phyloP scores from a whole-genome alignment of 2,888 invertebrate species.

The Megastigmus dorsalis region DNA sequence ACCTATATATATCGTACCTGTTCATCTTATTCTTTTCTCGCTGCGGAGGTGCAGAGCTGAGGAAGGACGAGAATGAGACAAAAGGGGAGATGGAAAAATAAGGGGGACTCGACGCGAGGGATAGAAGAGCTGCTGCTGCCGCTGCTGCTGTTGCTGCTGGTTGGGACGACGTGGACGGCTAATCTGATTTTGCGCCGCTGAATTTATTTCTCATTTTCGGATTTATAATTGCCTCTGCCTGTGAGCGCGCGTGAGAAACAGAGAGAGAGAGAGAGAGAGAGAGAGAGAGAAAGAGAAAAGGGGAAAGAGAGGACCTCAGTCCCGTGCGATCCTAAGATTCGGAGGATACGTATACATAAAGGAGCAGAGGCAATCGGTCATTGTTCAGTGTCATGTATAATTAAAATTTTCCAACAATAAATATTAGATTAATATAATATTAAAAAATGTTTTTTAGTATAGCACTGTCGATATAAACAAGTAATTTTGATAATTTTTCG shows the following conservation, averaged over 20 bases:
- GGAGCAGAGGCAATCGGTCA: too few relatives aligned
- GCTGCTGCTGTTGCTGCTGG: too few relatives aligned
- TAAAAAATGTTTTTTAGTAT: too few relatives aligned
- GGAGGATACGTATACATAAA: too few relatives aligned
- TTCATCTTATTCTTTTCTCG: conserved; percentile 43
- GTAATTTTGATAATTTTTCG: too few relatives aligned
- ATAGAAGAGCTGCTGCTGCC: background rate
- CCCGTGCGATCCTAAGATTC: too few relatives aligned
- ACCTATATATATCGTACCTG: conserved; percentile 43
- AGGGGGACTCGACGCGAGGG: background rate
- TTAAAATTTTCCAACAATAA: too few relatives aligned
- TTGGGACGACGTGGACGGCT: too few relatives aligned
- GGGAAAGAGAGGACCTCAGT: background rate
- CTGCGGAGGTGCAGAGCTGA: conserved; percentile 2
- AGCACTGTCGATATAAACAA: too few relatives aligned
- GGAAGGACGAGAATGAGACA: background rate
- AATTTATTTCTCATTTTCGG: conserved; percentile 56
- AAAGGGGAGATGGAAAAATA: background rate
- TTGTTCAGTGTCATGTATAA: too few relatives aligned
- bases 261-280: conserved; percentile 26
- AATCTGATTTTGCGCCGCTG: conserved; percentile 54
- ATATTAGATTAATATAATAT: too few relatives aligned
- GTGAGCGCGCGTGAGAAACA: background rate
- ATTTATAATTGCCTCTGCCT: conserved; percentile 53
- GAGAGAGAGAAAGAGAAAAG: background rate